Conservation (phyloP, 1,140 invertebrate genomes). For the Triops cancriformis region DNA sequence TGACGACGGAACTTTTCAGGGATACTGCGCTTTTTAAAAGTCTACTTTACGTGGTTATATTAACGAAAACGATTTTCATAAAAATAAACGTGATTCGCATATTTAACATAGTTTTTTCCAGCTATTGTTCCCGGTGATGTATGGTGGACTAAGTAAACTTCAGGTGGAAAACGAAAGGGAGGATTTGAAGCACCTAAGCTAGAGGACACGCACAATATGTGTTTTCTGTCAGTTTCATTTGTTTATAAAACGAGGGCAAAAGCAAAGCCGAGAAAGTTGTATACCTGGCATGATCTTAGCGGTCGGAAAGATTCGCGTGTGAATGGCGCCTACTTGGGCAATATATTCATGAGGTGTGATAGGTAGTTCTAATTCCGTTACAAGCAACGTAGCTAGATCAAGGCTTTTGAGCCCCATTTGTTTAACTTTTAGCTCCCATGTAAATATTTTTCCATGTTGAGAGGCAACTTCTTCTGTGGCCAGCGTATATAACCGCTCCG, state of each 20-base stretch:
- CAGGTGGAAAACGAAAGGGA: background rate
- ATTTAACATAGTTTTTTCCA: background rate
- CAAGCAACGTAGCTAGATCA: constrained; percentile 41
- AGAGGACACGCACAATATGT: background rate
- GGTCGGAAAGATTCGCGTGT: constrained; percentile 40
- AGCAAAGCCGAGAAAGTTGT: background rate
- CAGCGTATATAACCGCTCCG: constrained; percentile 43
- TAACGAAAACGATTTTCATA: no score
- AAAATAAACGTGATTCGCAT: no score
- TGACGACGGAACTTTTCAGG: no score
- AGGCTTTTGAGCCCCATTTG: constrained; percentile 44
- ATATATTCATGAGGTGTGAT: constrained; percentile 43
- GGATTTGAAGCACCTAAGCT: constrained; percentile 5
- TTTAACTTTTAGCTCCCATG: constrained; percentile 43
- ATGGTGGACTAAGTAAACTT: background rate
- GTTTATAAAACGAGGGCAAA: background rate
- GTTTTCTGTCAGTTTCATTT: background rate
- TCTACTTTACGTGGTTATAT: no score
- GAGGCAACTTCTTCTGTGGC: constrained; percentile 38
- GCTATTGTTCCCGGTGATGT: background rate
- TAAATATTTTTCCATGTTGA: constrained; percentile 43
- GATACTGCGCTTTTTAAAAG: no score
- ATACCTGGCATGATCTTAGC: constrained; percentile 40
- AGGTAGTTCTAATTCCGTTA: constrained; percentile 40
- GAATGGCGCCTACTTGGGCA: constrained; percentile 33